phyloP scores from a whole-genome alignment of 2,113 vertebrate species.

The Ammodytes dubius region DNA sequence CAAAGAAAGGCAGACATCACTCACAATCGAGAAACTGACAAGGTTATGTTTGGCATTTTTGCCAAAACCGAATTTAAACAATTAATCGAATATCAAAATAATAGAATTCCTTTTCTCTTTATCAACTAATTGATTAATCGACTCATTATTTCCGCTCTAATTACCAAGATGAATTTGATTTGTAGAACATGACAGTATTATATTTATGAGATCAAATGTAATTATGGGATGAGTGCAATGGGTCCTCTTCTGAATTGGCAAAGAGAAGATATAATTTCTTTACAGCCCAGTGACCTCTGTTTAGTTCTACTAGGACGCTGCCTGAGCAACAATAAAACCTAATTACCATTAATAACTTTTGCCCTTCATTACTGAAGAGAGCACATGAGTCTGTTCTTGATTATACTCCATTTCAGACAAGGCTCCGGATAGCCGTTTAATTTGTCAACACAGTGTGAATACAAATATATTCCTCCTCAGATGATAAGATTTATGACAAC shows the following conservation, averaged over 20 bases:
- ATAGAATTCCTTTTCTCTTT: too few species aligned
- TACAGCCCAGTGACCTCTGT: conserved; percentile 22
- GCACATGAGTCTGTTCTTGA: conserved; percentile 60
- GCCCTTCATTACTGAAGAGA: conserved; percentile 63
- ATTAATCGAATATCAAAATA: too few species aligned
- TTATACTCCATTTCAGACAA: conserved; percentile 52
- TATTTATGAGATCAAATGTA: conserved; percentile 2
- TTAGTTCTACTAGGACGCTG: conserved; percentile 38
- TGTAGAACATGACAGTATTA: background rate
- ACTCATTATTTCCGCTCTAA: background rate
- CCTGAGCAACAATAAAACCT: conserved; percentile 44
- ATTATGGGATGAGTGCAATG: background rate
- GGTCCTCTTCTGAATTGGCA: conserved; percentile 25
- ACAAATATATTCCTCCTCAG: conserved; percentile 30
- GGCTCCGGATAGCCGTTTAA: conserved; percentile 54
- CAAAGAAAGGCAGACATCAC: background rate
- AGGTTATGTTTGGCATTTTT: background rate
- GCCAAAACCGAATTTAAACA: too few species aligned
- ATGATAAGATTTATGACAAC: background rate
- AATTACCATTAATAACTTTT: conserved; percentile 65
- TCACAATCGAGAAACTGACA: background rate
- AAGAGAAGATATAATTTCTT: conserved; percentile 39
- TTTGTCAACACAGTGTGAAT: conserved; percentile 45
- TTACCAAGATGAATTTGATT: background rate
- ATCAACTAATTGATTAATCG: too few species aligned